Base-by-base conservation (phyloP, 1,140 invertebrate species). In the Aethina tumida region DNA sequence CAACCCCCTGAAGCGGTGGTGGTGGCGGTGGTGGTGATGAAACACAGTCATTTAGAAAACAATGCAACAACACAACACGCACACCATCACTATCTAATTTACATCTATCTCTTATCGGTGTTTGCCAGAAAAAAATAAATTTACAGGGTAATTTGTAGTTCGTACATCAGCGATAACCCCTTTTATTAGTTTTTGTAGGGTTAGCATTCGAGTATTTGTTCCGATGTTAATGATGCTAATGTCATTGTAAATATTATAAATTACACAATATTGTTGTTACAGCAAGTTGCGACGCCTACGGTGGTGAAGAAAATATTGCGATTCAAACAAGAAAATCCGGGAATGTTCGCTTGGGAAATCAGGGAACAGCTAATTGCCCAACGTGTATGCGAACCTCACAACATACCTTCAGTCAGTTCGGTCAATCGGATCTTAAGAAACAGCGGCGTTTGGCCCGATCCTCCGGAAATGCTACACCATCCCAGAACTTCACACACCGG, bases 361-460 rank as follows among this genome's bases (percentile, higher is more conserved):
- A 70, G 88, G 0, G 89, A 94, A 56, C 75, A 85, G 48, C 67
- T 94, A 35, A 74, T 89, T 9, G 74, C 79, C 8, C 86, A 90
- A 53, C 73, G 85, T 25, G 79, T 88, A 33, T 91, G 87, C 56
- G 86, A 90, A 59, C 81, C 82, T 0, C 79, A 81, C 56, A 80
- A 80, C 28, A 84, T 95, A 45, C 90, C 92, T 1, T 92, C 88
- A 20, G 91, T 96, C 24, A 92, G 88, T 37, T 94, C 90, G 6
- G 93, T 96, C 28, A 96, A 96, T 67, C 71, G 92, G 43, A 96
- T 97, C 52, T 74, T 96, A 18, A 71, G 91, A 30, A 92, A 93
- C 59, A 83, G 83, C 34, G 81, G 83, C 3, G 68, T 74, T 2
- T 77, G 77, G 74, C 74, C 72, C n/a, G 57, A 56, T 49, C 38